Conservation (phyloP, 2,888 invertebrate genomes). For the Rhagophthalmus giganteus region DNA sequence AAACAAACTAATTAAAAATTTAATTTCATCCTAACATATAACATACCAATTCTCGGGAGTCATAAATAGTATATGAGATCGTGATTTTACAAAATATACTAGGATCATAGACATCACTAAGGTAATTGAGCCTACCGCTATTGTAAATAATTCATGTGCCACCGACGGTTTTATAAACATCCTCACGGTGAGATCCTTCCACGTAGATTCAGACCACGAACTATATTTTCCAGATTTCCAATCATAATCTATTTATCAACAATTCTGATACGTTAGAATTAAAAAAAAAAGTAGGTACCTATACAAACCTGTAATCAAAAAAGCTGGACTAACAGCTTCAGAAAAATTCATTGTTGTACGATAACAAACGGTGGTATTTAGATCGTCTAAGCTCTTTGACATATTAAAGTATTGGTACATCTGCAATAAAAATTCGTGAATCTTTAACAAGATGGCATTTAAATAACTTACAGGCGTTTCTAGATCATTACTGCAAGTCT, state of each 20-base stretch:
- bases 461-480: conserved; percentile 47
- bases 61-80: conserved; percentile 57
- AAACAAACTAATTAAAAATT: conserved; percentile 8
- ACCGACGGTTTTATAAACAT: conserved; percentile 77
- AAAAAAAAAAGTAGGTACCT: too few relatives aligned
- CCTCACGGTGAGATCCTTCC: conserved; percentile 72
- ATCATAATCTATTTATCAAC: conserved; percentile 66
- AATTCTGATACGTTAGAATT: neutral
- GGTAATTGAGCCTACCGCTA: conserved; percentile 59
- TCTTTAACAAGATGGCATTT: conserved; percentile 5
- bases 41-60: conserved; percentile 28
- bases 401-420: conserved; percentile 61
- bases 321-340: conserved; percentile 81
- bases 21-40: neutral
- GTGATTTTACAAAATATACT: conserved; percentile 59
- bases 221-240: conserved; percentile 77
- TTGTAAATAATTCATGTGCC: conserved; percentile 59
- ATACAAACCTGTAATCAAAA: conserved; percentile 65
- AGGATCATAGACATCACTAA: conserved; percentile 58
- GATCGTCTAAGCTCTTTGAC: conserved; percentile 57
- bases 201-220: conserved; percentile 88
- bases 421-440: conserved; percentile 35
- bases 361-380: conserved; percentile 69
- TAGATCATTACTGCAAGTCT: conserved; percentile 55
- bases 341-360: conserved; percentile 74